A percentile compares a stretch with the other conserved stretches of the same genome.
phyloP scores from a whole-genome alignment of 2,888 invertebrate genomes.

The Stenodema calcarata region DNA sequence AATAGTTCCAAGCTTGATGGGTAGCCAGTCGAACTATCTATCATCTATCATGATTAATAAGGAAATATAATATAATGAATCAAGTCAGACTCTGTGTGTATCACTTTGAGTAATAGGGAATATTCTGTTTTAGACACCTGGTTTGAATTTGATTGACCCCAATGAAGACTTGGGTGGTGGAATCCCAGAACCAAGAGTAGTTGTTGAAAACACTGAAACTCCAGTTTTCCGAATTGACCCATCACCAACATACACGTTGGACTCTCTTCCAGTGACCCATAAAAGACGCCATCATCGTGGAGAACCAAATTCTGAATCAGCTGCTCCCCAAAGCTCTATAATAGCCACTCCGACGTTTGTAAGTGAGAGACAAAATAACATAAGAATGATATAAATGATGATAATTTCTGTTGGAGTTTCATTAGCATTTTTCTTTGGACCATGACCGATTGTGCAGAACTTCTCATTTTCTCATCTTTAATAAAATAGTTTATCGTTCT shows the following conservation, averaged over 20 bases:
- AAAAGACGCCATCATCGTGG: conserved; percentile 36
- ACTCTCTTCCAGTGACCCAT: neutral
- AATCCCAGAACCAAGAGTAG: conserved; percentile 56
- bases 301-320: neutral
- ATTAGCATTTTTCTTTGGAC: too few species aligned
- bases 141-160: conserved; percentile 59
- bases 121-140: conserved; percentile 5
- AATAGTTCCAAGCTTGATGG: too few species aligned
- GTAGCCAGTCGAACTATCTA: too few species aligned
- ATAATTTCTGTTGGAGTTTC: neutral
- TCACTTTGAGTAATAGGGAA: too few species aligned
- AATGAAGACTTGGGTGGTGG: conserved; percentile 61
- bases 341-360: conserved; percentile 59
- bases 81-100: too few species aligned
- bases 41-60: too few species aligned
- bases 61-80: too few species aligned
- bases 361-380: conserved; percentile 43
- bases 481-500: too few species aligned
- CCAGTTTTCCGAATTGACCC: conserved; percentile 53
- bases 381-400: too few species aligned
- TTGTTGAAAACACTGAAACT: conserved; percentile 52
- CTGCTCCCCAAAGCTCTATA: conserved; percentile 7
- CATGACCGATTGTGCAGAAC: too few species aligned
- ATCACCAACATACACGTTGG: conserved; percentile 48
- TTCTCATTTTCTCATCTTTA: too few species aligned